phyloP scores from a whole-genome alignment of 2,113 vertebrate species.

The Columbina picui region DNA sequence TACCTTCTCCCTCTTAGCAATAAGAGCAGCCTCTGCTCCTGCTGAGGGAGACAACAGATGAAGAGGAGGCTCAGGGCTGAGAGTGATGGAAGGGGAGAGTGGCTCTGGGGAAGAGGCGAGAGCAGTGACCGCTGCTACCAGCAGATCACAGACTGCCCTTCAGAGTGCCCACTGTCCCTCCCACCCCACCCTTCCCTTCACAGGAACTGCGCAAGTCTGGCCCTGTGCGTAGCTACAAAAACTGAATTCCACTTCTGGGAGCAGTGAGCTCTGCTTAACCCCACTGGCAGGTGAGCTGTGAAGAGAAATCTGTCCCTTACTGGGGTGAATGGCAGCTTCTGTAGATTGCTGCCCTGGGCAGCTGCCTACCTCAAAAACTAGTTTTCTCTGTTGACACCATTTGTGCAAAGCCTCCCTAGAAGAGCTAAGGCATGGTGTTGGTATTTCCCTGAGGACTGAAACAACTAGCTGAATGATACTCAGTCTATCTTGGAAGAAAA shows the following conservation, averaged over 20 bases:
- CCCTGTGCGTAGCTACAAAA: not conserved
- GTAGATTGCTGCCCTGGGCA: not conserved
- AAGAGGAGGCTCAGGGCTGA: not conserved
- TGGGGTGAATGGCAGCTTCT: not conserved
- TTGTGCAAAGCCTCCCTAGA: not conserved
- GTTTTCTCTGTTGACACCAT: not conserved
- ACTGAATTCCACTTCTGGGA: not conserved
- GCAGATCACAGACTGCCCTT: not conserved
- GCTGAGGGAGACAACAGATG: fast-evolving
- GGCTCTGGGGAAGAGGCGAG: not conserved
- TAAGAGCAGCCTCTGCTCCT: not conserved
- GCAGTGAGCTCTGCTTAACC: not conserved
- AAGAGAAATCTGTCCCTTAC: not conserved
- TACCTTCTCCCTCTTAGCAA: not conserved
- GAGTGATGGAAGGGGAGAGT: not conserved
- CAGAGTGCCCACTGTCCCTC: not conserved
- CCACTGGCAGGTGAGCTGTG: not conserved
- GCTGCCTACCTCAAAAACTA: not conserved
- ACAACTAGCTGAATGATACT: not conserved
- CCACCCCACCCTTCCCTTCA: not conserved
- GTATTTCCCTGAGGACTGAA: not conserved
- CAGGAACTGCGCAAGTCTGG: not conserved
- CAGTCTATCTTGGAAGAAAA: not conserved
- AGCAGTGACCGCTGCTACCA: not conserved
- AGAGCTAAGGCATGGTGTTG: not conserved